Evolutionary conservation across 2,888 invertebrate genomes (phyloP).

Genomic region (Ormia ochracea): DNA sequence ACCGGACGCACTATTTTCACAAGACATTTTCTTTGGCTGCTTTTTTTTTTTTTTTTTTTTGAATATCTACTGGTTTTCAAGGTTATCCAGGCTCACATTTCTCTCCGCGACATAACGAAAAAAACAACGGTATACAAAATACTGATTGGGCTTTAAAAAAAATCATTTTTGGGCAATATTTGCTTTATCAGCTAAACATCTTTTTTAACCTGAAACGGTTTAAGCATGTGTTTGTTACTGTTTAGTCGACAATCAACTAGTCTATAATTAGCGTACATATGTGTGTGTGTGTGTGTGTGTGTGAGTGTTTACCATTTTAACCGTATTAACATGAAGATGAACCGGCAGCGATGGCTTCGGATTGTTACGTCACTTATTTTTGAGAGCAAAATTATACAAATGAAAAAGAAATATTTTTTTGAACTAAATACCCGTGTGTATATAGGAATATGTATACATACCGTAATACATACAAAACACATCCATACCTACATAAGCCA

Average conservation of each 20-base stretch:
- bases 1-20: slow-evolving; percentile 17
- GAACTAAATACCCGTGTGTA: background rate
- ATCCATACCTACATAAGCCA: background rate
- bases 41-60: background rate
- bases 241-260: slow-evolving; percentile 21
- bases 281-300: background rate
- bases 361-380: slow-evolving; percentile 70
- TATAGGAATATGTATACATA: too few species aligned
- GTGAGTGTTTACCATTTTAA: slow-evolving; percentile 61
- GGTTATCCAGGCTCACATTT: slow-evolving; percentile 62
- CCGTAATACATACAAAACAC: background rate
- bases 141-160: too few species aligned
- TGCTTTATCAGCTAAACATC: slow-evolving; percentile 25
- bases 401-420: slow-evolving; percentile 16
- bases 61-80: slow-evolving; percentile 66
- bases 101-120: slow-evolving; percentile 53
- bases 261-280: slow-evolving; percentile 18
- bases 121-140: slow-evolving; percentile 59
- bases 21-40: too few species aligned
- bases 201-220: slow-evolving; percentile 14
- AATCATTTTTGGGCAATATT: slow-evolving; percentile 50
- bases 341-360: slow-evolving; percentile 47
- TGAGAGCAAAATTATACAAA: slow-evolving; percentile 50
- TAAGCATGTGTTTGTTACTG: slow-evolving; percentile 3
- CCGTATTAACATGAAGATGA: slow-evolving; percentile 63